Conservation (phyloP, 2,113 vertebrate species). For the Paradoxurus hermaphroditus region DNA sequence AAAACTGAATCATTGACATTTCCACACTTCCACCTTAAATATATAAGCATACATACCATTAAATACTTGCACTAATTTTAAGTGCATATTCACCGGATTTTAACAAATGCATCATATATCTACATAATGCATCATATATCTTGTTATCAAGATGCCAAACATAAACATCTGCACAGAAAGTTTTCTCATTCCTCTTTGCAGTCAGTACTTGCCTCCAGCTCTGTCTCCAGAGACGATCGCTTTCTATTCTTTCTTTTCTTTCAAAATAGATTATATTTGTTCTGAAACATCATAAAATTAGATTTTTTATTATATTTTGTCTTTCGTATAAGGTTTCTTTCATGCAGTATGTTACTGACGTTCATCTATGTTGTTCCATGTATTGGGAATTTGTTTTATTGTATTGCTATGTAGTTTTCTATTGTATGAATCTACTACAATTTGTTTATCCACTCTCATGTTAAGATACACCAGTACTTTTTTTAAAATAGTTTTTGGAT, state of each 20-base stretch:
- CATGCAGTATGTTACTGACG: background rate
- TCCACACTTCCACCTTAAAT: background rate
- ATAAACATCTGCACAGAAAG: background rate
- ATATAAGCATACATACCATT: background rate
- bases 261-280: background rate
- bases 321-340: background rate
- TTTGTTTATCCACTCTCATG: background rate
- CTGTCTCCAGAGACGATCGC: background rate
- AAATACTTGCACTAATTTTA: background rate
- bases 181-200: background rate
- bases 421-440: background rate
- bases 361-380: background rate
- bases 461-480: background rate
- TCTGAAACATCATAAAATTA: background rate
- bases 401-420: background rate
- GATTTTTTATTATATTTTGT: background rate
- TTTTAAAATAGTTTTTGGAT: background rate
- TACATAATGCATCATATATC: background rate
- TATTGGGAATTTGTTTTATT: background rate
- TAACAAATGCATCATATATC: background rate
- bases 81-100: background rate
- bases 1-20: background rate
- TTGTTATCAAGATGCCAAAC: background rate
- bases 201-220: background rate
- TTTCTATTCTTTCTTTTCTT: background rate